A percentile compares a stretch with the other conserved stretches of the same genome.
phyloP scores from a whole-genome alignment of 2,888 invertebrate species.

The Candidula unifasciata region DNA sequence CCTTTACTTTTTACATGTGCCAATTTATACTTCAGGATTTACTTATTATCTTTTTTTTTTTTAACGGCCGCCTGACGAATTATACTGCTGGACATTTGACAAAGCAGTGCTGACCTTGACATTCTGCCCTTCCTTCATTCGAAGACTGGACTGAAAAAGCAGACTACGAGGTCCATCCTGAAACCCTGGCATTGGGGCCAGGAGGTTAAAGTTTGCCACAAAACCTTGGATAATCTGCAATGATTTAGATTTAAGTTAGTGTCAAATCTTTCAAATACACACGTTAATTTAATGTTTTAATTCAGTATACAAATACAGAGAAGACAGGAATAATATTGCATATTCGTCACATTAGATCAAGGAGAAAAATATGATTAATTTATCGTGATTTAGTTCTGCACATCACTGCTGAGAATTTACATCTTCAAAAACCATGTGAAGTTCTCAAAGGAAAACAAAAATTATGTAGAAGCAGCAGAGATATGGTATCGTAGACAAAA shows the following conservation, averaged over 20 bases:
- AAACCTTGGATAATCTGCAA: constrained; percentile 72
- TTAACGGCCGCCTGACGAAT: too few species aligned
- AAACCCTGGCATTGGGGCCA: constrained; percentile 89
- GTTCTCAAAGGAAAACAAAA: too few species aligned
- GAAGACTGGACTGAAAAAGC: constrained; percentile 88
- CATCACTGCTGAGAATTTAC: not conserved
- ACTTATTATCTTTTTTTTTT: too few species aligned
- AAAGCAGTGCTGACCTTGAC: constrained; percentile 81
- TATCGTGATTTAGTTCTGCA: not conserved
- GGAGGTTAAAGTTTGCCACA: constrained; percentile 83
- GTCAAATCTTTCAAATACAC: not conserved
- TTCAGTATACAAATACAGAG: not conserved
- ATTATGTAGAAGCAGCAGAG: too few species aligned
- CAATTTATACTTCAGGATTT: too few species aligned
- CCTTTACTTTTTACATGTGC: too few species aligned
- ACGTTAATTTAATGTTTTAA: not conserved
- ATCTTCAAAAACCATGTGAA: too few species aligned
- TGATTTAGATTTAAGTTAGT: not conserved
- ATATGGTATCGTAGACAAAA: too few species aligned
- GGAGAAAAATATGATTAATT: not conserved
- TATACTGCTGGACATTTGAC: not conserved
- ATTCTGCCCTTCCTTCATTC: constrained; percentile 86
- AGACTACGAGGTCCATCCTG: constrained; percentile 86
- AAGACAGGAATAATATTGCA: not conserved
- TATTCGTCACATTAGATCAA: not conserved